Evolutionary conservation across 2,888 invertebrate species (phyloP), one percentile per base, ranked within the genome.

Genomic region (Gymnosoma rotundatum): DNA sequence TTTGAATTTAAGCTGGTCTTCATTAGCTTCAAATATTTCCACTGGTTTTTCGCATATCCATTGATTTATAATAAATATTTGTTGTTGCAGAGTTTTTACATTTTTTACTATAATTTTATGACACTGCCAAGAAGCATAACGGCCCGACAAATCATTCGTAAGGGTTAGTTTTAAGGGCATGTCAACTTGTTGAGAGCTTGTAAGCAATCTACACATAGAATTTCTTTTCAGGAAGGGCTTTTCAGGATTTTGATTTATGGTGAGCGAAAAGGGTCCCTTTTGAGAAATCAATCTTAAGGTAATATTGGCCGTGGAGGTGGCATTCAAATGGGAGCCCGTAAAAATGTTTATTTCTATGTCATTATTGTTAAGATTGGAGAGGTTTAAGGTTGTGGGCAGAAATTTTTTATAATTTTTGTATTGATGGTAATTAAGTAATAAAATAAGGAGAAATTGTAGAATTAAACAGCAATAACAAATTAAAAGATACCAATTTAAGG

Each of bases 111-210:
- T 83, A 1, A 90, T 86, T 14, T 81, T 69, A 38, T 86, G 87
- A 63, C 89, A 89, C 69, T 87, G 88, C 89, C 89, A 90, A 0
- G 88, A 85, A 1, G 89, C 88, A 74, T 88, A 89, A 32, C 89
- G 85, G n/a, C 89, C 89, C 5, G 78, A 61, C 12, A 78, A 84
- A 58, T 89, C 88, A 75, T 87, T 87, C 0, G 86, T 84, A 0
- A 90, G 48, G n/a, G 12, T 60, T 0, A 87, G 25, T 32, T 60
- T 45, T 10, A 70, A 18, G 0, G 86, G 85, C 9, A 66, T 36
- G 0, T 54, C 16, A 6, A 85, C 14, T 0, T 83, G 56, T 21
- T 50, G 61, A 6, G 78, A 76, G 10, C 52, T 72, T n/a, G 76
- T 58, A 0, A 18, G 54, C 4, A 83, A 20, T 6, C 52, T 81